Evolutionary conservation across 2,797 vertebrate species (phyloP).

Genomic region (Schizopygopsis malacanthus): DNA sequence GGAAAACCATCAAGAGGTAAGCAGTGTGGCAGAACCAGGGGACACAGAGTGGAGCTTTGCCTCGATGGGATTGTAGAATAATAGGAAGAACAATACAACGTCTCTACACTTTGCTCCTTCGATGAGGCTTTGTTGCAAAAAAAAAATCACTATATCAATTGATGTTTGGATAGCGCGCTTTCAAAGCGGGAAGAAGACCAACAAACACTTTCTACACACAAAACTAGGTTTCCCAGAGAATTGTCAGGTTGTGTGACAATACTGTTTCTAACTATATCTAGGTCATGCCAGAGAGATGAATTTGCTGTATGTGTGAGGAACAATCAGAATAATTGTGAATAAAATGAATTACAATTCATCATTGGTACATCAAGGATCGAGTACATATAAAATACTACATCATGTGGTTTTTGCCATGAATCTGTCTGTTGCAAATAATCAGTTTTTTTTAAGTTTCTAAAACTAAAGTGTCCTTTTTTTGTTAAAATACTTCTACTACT

Average conservation of each 20-base stretch:
- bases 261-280: conserved; percentile 2
- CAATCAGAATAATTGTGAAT: conserved; percentile 1
- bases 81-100: conserved; percentile 33
- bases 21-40: conserved; percentile 25
- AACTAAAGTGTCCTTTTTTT: neutral
- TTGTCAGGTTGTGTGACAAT: neutral
- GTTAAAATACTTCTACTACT: neutral
- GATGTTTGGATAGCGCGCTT: neutral
- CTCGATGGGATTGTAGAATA: conserved; percentile 25
- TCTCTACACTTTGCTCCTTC: conserved; percentile 29
- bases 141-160: conserved; percentile 30
- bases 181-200: neutral
- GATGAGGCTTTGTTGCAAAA: conserved; percentile 38
- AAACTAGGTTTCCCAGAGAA: conserved; percentile 15
- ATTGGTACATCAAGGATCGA: neutral
- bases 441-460: neutral
- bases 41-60: conserved; percentile 30
- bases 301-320: neutral
- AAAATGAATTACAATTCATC: neutral
- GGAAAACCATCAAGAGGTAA: conserved; percentile 4
- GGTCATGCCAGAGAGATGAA: neutral
- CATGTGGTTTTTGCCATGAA: neutral
- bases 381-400: neutral
- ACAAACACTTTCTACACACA: conserved; percentile 1
- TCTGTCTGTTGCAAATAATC: neutral